Conservation (phyloP, 2,888 invertebrate genomes). For the Leucania comma region DNA sequence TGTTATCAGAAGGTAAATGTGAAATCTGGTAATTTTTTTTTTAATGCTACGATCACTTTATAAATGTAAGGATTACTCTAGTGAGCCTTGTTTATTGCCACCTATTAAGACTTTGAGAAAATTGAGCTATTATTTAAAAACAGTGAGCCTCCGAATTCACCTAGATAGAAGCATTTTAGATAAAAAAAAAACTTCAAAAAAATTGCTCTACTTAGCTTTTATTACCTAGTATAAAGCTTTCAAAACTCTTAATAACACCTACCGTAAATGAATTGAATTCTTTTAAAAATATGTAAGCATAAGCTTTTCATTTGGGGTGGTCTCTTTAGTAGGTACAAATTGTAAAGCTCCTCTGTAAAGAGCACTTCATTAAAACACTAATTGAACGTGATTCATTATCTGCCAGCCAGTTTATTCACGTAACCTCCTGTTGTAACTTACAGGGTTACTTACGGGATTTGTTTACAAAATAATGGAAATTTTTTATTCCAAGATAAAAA, state of each 20-base stretch:
- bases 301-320: constrained; percentile 46
- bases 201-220: constrained; percentile 43
- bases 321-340: constrained; percentile 52
- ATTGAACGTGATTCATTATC: constrained; percentile 79
- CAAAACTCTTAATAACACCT: constrained; percentile 50
- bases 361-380: constrained; percentile 74
- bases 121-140: constrained; percentile 30
- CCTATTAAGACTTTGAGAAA: constrained; percentile 36
- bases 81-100: constrained; percentile 29
- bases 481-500: background rate
- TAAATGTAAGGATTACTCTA: constrained; percentile 13
- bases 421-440: constrained; percentile 63
- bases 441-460: constrained; percentile 26
- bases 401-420: constrained; percentile 72
- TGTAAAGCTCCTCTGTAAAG: constrained; percentile 57
- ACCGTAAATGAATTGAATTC: constrained; percentile 51
- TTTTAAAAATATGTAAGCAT: constrained; percentile 47
- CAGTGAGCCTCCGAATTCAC: constrained; percentile 15
- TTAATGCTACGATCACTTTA: background rate
- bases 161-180: constrained; percentile 22
- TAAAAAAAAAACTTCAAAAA: constrained; percentile 38
- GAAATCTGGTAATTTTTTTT: background rate
- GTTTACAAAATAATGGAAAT: constrained; percentile 11
- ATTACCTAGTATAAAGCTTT: constrained; percentile 53
- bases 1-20: background rate